Evolutionary conservation across 2,113 vertebrate species (phyloP).

Genomic region (Perca schrenkii): DNA sequence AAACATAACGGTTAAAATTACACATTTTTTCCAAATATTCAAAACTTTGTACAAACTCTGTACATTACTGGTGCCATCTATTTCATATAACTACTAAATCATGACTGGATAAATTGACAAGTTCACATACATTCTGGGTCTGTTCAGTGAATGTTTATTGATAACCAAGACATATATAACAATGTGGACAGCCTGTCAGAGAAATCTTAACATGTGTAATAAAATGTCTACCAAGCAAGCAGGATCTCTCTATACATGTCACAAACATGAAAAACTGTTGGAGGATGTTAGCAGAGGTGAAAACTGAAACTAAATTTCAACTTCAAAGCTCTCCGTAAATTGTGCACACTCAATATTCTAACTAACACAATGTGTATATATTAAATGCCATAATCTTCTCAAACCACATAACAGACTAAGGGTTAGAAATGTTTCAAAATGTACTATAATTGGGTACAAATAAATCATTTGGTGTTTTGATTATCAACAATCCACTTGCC

Average conservation of each 20-base stretch:
- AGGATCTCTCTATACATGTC: slow-evolving; percentile 58
- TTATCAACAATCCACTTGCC: slow-evolving; percentile 50
- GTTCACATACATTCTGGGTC: background rate
- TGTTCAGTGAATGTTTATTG: slow-evolving; percentile 83
- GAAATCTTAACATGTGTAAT: slow-evolving; percentile 69
- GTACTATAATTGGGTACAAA: slow-evolving; percentile 59
- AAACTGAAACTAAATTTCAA: slow-evolving; percentile 62
- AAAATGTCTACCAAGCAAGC: slow-evolving; percentile 77
- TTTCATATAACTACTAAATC: background rate
- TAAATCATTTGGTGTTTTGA: slow-evolving; percentile 72
- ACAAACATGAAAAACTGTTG: slow-evolving; percentile 62
- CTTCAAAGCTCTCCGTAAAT: slow-evolving; percentile 67
- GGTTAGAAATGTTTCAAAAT: slow-evolving; percentile 66
- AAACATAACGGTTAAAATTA: too few species aligned
- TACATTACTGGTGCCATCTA: background rate
- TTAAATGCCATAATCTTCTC: slow-evolving; percentile 76
- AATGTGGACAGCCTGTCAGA: slow-evolving; percentile 74
- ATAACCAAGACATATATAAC: slow-evolving; percentile 78
- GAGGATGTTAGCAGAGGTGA: slow-evolving; percentile 60
- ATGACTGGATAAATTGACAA: slow-evolving; percentile 10
- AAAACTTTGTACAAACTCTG: too few species aligned
- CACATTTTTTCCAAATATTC: too few species aligned
- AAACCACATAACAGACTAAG: slow-evolving; percentile 62
- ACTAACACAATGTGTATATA: slow-evolving; percentile 72
- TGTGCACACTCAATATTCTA: slow-evolving; percentile 65